phyloP scores from a whole-genome alignment of 2,888 invertebrate genomes.

The Agriotes lineatus region DNA sequence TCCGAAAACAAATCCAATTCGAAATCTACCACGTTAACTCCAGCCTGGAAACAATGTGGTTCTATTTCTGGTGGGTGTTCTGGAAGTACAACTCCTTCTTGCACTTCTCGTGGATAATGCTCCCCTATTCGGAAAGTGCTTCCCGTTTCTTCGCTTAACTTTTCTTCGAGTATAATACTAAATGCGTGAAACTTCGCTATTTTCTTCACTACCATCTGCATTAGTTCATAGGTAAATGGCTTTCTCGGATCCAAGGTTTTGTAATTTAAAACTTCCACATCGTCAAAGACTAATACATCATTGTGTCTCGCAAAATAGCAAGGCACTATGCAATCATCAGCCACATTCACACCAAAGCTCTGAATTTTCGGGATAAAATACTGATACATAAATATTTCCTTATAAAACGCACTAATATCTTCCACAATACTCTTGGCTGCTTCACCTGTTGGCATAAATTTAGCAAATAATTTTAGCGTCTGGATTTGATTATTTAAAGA shows the following conservation, averaged over 20 bases:
- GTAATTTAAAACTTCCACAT: constrained; percentile 53
- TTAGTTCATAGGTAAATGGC: constrained; percentile 22
- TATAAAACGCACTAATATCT: background rate
- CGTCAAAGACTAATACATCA: constrained; percentile 60
- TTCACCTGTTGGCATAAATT: background rate
- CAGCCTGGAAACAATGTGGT: background rate
- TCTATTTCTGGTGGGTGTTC: too few species aligned
- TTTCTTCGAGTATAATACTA: constrained; percentile 61
- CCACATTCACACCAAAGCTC: background rate
- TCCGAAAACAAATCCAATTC: constrained; percentile 7
- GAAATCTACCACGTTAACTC: background rate
- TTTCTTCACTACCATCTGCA: constrained; percentile 55
- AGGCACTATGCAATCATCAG: constrained; percentile 37
- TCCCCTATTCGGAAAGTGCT: background rate
- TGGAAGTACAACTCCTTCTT: too few species aligned
- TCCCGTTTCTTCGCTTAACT: background rate
- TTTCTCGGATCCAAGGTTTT: constrained; percentile 4
- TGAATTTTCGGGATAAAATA: background rate
- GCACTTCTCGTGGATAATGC: background rate
- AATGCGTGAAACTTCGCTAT: constrained; percentile 62
- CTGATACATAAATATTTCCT: constrained; percentile 10
- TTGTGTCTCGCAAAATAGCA: constrained; percentile 43
- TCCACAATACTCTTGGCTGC: background rate
- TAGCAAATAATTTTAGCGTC: constrained; percentile 39
- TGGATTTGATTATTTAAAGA: constrained; percentile 28